phyloP scores from a whole-genome alignment of 1,140 invertebrate genomes.

The Radopholus similis region DNA sequence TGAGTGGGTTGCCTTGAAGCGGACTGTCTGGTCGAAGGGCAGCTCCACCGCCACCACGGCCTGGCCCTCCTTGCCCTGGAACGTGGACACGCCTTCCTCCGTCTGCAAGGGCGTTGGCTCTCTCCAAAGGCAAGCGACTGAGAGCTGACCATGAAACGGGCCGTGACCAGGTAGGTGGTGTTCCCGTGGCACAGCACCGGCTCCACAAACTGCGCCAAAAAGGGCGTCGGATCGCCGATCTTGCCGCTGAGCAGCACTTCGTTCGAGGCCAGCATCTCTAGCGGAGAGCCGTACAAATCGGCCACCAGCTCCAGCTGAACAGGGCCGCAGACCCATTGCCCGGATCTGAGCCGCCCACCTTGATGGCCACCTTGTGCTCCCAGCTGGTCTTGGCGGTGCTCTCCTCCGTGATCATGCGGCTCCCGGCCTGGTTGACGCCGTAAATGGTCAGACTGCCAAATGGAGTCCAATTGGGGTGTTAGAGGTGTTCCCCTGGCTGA shows the following conservation, averaged over 20 bases:
- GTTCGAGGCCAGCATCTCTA: slow-evolving; percentile 26
- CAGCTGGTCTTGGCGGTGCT: slow-evolving; percentile 20
- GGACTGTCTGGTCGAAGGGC: slow-evolving; percentile 38
- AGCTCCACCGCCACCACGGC: slow-evolving; percentile 35
- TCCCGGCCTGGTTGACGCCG: slow-evolving; percentile 26
- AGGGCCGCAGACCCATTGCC: background rate
- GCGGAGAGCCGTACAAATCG: slow-evolving; percentile 9
- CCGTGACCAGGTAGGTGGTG: slow-evolving; percentile 30
- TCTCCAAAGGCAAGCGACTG: background rate
- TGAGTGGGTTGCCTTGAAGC: slow-evolving; percentile 26
- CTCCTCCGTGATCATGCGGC: slow-evolving; percentile 26
- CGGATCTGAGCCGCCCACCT: slow-evolving; percentile 7
- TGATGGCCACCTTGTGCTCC: slow-evolving; percentile 28
- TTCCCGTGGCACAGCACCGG: slow-evolving; percentile 34
- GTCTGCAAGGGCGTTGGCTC: slow-evolving; percentile 13
- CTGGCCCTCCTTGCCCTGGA: slow-evolving; percentile 43
- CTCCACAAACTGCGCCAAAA: slow-evolving; percentile 33
- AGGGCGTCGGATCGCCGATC: slow-evolving; percentile 35
- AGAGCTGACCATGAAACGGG: slow-evolving; percentile 34
- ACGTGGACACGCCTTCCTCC: slow-evolving; percentile 39
- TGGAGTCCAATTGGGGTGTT: no score
- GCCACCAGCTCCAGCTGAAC: background rate
- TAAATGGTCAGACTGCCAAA: slow-evolving; percentile 42
- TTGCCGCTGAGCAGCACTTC: slow-evolving; percentile 30
- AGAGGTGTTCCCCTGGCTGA: no score